These are phyloP conservation scores for Ostrea edulis DNA, from an alignment of 1,140 invertebrate genomes.

Conservation along the genomic window DNA sequence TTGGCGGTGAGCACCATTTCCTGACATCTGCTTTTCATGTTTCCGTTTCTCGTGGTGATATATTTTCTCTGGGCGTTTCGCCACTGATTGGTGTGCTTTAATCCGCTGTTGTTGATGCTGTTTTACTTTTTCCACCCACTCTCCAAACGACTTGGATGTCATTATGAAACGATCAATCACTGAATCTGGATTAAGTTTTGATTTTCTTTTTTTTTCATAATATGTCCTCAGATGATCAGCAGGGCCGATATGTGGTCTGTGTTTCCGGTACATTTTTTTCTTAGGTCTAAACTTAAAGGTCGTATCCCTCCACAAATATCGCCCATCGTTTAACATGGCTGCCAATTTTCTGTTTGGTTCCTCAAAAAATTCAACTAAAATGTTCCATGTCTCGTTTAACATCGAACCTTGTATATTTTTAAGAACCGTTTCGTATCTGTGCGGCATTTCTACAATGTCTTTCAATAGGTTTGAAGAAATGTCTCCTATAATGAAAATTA, in stretches of 20 bases:
- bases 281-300: neutral
- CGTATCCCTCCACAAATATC: conserved; percentile 17
- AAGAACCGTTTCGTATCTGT: neutral
- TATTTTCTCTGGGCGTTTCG: neutral
- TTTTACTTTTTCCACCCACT: neutral
- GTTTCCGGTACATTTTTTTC: neutral
- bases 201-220: neutral
- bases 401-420: neutral
- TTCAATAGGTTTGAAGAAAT: neutral
- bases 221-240: neutral
- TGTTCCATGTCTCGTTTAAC: conserved; percentile 11
- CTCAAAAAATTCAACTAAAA: conserved; percentile 12
- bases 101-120: neutral
- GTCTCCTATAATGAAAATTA: neutral
- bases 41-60: neutral
- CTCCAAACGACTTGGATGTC: neutral
- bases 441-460: neutral
- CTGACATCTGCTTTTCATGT: neutral
- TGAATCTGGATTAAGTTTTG: neutral
- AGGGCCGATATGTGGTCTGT: neutral
- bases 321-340: conserved; percentile 28
- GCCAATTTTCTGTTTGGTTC: conserved; percentile 30
- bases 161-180: neutral
- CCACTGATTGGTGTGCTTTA: neutral
- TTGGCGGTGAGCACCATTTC: neutral